Conservation (phyloP, 2,888 invertebrate genomes). For the Brenthis daphne region DNA sequence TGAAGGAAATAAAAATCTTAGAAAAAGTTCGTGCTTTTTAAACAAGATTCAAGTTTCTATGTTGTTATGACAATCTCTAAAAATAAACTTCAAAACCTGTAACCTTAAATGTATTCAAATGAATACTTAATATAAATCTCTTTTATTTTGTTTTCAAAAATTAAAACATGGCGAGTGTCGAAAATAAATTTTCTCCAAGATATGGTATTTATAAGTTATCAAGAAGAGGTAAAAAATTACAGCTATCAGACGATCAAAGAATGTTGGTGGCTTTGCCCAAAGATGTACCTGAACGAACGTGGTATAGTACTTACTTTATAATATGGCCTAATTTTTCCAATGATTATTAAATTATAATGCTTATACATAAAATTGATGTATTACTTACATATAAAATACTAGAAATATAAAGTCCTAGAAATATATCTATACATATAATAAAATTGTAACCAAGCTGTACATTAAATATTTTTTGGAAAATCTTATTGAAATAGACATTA, state of each 20-base stretch:
- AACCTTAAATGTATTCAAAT: no score
- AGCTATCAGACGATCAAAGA: conserved; percentile 60
- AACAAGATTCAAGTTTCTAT: no score
- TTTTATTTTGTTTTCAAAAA: neutral
- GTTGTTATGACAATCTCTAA: no score
- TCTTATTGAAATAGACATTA: no score
- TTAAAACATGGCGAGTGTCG: conserved; percentile 35
- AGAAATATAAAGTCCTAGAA: no score
- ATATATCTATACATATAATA: no score
- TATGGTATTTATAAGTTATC: conserved; percentile 58
- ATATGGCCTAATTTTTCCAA: neutral
- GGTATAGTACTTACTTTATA: conserved; percentile 48
- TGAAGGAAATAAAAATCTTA: no score
- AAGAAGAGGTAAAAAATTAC: conserved; percentile 63
- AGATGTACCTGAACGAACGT: conserved; percentile 69
- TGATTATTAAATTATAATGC: neutral
- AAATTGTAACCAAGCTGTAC: no score
- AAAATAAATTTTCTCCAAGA: conserved; percentile 21
- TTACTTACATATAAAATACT: no score
- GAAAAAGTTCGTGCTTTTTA: no score
- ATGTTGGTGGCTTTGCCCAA: conserved; percentile 63
- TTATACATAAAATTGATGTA: neutral
- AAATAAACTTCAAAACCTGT: no score
- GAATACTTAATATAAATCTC: neutral
- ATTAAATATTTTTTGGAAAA: no score